Evolutionary conservation across 2,113 vertebrate species (phyloP).

Genomic region (Scalopus aquaticus): DNA sequence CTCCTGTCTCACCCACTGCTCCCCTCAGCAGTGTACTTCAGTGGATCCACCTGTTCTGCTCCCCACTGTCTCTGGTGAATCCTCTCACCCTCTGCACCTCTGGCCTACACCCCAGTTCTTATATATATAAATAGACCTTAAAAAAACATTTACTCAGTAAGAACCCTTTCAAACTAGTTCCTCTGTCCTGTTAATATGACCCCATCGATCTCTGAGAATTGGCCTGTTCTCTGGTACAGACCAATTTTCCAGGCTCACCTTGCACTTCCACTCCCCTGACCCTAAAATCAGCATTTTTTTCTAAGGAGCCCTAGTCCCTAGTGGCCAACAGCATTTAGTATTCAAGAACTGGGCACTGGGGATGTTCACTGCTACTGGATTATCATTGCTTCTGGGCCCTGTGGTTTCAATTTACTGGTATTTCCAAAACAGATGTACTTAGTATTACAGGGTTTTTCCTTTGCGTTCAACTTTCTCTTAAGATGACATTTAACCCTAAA

Average conservation of each 20-base stretch:
- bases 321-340: neutral
- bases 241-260: neutral
- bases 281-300: neutral
- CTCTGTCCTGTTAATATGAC: neutral
- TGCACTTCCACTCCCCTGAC: neutral
- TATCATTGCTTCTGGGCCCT: neutral
- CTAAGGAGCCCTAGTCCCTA: neutral
- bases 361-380: neutral
- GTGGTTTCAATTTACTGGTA: neutral
- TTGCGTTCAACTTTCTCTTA: neutral
- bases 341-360: neutral
- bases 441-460: neutral
- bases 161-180: neutral
- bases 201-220: neutral
- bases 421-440: conserved; percentile 16
- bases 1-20: too few species aligned
- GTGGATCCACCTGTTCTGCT: too few species aligned
- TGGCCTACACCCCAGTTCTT: too few species aligned
- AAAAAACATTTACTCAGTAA: neutral
- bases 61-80: too few species aligned
- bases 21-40: too few species aligned
- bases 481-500: neutral
- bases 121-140: too few species aligned
- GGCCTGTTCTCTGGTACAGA: neutral
- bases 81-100: too few species aligned